Evolutionary conservation across 2,888 invertebrate species (phyloP), one percentile per base, ranked within the genome.

Genomic region (Norana najaformis): DNA sequence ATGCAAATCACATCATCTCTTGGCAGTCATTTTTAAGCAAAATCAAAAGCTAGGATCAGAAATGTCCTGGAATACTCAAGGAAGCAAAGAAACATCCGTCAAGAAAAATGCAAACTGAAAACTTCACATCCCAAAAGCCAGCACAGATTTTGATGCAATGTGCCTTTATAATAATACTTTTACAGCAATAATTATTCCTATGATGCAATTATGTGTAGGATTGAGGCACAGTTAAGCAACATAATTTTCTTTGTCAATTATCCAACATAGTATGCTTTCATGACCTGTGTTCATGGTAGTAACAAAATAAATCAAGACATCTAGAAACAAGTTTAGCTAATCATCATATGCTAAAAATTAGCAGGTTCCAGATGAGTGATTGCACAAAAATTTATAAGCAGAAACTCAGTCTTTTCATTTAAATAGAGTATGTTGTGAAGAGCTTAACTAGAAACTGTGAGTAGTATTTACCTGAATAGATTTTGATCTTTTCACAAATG

Each of bases 401-500:
- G 47, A 47, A 47, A 69, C 69, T 69, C 69, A 69, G 69, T 69
- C n/a, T n/a, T 30, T n/a, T 69, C 69, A 11, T 23, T 69, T 69
- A 30, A 69, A n/a, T 69, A n/a, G n/a, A 69, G 30, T n/a, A n/a
- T 69, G 11, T 5, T 30, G 30, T 30, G 23, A 30, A 69, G n/a
- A n/a, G n/a, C 30, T n/a, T n/a, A n/a, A n/a, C n/a, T n/a, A n/a
- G n/a, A n/a, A n/a, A n/a, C n/a, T n/a, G n/a, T 69, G 69, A 69
- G n/a, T 16, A n/a, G 53, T 6, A 30, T 30, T 69, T 13, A 69
- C 69, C 69, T 69, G 69, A n/a, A 69, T n/a, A n/a, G 69, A 69
- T 69, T n/a, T 30, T 69, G 69, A 69, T 69, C 69, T 69, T n/a
- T 69, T 69, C 69, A 69, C 69, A 69, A 69, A n/a, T 69, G 69